Evolutionary conservation across 2,888 invertebrate species (phyloP).

Genomic region (Schizotus pectinicornis): DNA sequence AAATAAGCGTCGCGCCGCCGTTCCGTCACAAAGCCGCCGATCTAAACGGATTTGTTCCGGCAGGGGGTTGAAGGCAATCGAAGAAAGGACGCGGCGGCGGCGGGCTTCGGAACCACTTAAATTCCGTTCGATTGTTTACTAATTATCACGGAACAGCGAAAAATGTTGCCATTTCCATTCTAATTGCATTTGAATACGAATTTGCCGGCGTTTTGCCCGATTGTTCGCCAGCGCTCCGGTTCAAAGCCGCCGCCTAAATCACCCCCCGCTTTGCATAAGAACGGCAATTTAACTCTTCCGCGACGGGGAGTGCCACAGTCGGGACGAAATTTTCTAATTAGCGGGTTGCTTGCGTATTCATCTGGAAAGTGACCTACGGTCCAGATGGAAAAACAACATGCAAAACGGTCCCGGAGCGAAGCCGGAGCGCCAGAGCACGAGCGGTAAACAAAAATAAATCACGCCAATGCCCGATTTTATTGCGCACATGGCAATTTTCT

Average conservation of each 20-base stretch:
- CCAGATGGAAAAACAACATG: no score
- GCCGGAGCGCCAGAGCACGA: no score
- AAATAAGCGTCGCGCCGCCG: slow-evolving; percentile 12
- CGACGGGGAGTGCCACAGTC: neutral
- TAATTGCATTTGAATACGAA: slow-evolving; percentile 43
- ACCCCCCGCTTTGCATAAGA: slow-evolving; percentile 2
- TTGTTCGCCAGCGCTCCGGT: neutral
- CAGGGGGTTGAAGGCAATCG: neutral
- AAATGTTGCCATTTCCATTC: slow-evolving; percentile 40
- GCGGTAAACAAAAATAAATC: no score
- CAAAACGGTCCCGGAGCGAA: no score
- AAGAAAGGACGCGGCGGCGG: slow-evolving; percentile 18
- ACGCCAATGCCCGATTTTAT: no score
- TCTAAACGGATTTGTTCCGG: no score
- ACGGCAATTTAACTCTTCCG: slow-evolving; percentile 6
- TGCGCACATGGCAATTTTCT: no score
- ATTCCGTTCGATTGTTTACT: slow-evolving; percentile 30
- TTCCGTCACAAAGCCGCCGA: no score
- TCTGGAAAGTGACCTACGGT: no score
- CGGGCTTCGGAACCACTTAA: no score
- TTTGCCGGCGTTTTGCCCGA: slow-evolving; percentile 15
- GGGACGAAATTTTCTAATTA: no score
- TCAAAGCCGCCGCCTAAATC: slow-evolving; percentile 3
- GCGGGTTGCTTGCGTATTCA: no score
- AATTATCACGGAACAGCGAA: slow-evolving; percentile 28